Percentiles rank a stretch among this genome's conserved stretches.
phyloP scores from a whole-genome alignment of 2,888 invertebrate species.

The Ophioninae sp. region DNA sequence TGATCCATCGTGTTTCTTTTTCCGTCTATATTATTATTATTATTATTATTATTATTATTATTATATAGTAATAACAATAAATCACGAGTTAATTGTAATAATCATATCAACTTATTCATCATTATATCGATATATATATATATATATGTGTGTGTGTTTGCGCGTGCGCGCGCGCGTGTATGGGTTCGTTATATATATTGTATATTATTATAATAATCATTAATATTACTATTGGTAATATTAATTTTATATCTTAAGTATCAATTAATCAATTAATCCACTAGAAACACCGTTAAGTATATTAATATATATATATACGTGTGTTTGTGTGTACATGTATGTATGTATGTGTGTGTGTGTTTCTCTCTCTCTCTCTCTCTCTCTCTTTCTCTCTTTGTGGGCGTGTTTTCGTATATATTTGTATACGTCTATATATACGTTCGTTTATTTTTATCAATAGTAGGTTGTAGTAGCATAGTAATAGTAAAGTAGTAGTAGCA shows the following conservation, averaged over 20 bases:
- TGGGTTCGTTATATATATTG: slow-evolving; percentile 64
- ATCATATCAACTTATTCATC: slow-evolving; percentile 78
- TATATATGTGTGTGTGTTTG: slow-evolving; percentile 71
- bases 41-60: slow-evolving; percentile 69
- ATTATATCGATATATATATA: slow-evolving; percentile 73
- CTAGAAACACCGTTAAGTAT: slow-evolving; percentile 79
- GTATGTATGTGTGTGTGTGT: slow-evolving; percentile 34
- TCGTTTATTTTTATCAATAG: slow-evolving; percentile 55
- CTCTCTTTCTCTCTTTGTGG: slow-evolving; percentile 65
- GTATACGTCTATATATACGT: slow-evolving; percentile 56
- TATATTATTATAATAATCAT: slow-evolving; percentile 69
- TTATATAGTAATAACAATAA: slow-evolving; percentile 67
- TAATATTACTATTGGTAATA: slow-evolving; percentile 75
- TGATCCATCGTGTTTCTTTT: slow-evolving; percentile 72
- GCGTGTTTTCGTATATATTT: slow-evolving; percentile 66
- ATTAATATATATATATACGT: slow-evolving; percentile 70
- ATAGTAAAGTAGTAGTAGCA: slow-evolving; percentile 63
- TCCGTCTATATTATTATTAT: slow-evolving; percentile 70
- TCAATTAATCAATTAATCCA: slow-evolving; percentile 78
- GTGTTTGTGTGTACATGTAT: slow-evolving; percentile 31
- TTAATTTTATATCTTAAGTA: slow-evolving; percentile 78
- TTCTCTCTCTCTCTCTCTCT: too few species aligned
- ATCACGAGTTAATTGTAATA: slow-evolving; percentile 65
- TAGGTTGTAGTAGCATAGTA: slow-evolving; percentile 65
- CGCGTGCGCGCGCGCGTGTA: slow-evolving; percentile 70